Evolutionary conservation across 2,888 invertebrate species (phyloP).

Genomic region (Nymphalis polychloros): DNA sequence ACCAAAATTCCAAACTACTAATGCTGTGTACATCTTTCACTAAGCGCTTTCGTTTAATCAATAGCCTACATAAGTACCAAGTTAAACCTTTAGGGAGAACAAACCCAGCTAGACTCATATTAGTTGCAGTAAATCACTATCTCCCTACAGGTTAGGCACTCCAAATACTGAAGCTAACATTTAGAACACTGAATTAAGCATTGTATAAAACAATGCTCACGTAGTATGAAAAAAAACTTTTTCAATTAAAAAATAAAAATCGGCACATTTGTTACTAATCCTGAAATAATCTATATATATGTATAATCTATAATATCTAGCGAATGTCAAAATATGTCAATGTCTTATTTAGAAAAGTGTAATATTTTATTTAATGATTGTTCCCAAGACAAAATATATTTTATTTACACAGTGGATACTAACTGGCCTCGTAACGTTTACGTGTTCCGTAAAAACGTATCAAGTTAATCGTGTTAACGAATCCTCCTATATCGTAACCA

Average conservation of each 20-base stretch:
- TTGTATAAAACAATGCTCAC: background rate
- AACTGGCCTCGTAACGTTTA: slow-evolving; percentile 48
- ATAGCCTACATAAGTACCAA: background rate
- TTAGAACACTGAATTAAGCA: background rate
- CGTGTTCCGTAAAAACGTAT: slow-evolving; percentile 60
- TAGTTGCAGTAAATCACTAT: slow-evolving; percentile 10
- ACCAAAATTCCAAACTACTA: too few relatives aligned
- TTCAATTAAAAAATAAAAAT: too few relatives aligned
- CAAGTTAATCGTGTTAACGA: slow-evolving; percentile 66
- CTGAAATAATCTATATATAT: background rate
- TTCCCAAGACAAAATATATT: slow-evolving; percentile 44
- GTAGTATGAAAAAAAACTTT: too few relatives aligned
- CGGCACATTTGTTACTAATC: too few relatives aligned
- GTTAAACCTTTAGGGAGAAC: background rate
- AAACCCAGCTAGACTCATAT: background rate
- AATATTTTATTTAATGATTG: slow-evolving; percentile 41
- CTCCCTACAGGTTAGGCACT: background rate
- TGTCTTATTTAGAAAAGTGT: slow-evolving; percentile 10
- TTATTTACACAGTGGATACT: slow-evolving; percentile 54
- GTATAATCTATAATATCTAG: background rate
- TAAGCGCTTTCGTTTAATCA: background rate
- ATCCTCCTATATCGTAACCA: slow-evolving; percentile 63
- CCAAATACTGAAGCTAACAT: background rate
- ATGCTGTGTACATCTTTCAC: background rate
- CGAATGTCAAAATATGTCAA: slow-evolving; percentile 21